Base-by-base conservation (phyloP, 2,888 invertebrate species). In the Aelia acuminata region DNA sequence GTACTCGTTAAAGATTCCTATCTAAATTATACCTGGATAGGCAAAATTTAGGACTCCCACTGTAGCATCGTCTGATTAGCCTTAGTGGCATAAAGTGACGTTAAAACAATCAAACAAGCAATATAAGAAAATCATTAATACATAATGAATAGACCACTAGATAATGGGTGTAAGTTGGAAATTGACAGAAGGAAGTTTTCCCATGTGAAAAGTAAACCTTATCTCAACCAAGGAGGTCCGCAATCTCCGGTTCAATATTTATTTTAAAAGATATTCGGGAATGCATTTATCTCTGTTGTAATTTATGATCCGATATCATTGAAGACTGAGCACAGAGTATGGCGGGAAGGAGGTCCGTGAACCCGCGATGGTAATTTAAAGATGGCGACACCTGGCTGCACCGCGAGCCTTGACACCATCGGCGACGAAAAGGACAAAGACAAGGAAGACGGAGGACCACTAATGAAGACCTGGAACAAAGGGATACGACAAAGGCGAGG, bases 401-500 rank as follows among this genome's bases (percentile, higher is more conserved):
- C 2, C 63, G 63, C 43, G 80, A 47, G n/a, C 80, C 80, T 80
- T 80, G 43, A 80, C 80, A 80, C 39, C 43, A 43, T 43, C 80
- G 80, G 80, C 80, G 39, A 80, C 43, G 80, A 80, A 70, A 80
- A 80, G 22, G 80, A 80, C 80, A 80, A 80, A 80, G 80, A 80
- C 80, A 80, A 80, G 80, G 80, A 80, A 80, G 80, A 47, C 10
- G 43, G 43, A 22, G 22, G 80, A 11, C 43, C 80, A n/a, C 80
- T 80, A 80, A 80, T 80, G 80, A 80, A 80, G 80, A 80, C 80
- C 43, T 80, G 80, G 43, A 80, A 80, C 80, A 80, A 80, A 80
- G 43, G 80, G 80, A 43, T 39, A 80, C 13, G 80, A 80, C 80
- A 80, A 80, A 43, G 80, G 11, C 8, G n/a, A 47, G 80, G 80